Evolutionary conservation across 37 sponge, comb jelly and placozoan genomes (phyloP).

Genomic region (Bolinopsis microptera): DNA sequence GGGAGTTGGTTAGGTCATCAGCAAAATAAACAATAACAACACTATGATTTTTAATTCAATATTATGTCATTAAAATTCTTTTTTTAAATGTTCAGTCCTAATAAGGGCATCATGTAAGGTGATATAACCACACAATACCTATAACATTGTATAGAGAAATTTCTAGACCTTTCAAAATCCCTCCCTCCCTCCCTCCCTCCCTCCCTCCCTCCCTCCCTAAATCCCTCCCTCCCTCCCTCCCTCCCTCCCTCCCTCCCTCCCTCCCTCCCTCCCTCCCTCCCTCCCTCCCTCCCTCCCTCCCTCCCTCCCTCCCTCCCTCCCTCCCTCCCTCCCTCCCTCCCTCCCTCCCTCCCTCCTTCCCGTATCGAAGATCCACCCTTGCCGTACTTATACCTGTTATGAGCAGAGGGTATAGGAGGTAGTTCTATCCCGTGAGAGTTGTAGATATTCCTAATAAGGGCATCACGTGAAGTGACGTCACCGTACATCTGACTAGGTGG

Average conservation of each 20-base stretch:
- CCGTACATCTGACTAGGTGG: not conserved
- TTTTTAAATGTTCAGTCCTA: too few species aligned
- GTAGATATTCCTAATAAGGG: not conserved
- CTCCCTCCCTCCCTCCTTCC: not conserved
- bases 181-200: not conserved
- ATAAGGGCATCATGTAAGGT: not conserved
- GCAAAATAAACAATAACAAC: too few species aligned
- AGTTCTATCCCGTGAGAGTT: not conserved
- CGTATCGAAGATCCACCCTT: too few species aligned
- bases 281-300: not conserved
- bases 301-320: not conserved
- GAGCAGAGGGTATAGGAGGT: not conserved
- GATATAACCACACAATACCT: not conserved
- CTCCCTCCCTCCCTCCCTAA: not conserved
- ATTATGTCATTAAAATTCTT: too few species aligned
- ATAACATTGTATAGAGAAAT: too few species aligned
- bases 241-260: not conserved
- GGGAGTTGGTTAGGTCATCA: too few species aligned
- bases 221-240: not conserved
- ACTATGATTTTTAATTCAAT: too few species aligned
- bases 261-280: not conserved
- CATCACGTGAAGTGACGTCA: not conserved
- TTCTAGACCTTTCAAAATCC: not conserved
- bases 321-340: not conserved
- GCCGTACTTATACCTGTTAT: not conserved